Conservation (phyloP, 1,140 invertebrate genomes). For the Brachionus rotundiformis region DNA sequence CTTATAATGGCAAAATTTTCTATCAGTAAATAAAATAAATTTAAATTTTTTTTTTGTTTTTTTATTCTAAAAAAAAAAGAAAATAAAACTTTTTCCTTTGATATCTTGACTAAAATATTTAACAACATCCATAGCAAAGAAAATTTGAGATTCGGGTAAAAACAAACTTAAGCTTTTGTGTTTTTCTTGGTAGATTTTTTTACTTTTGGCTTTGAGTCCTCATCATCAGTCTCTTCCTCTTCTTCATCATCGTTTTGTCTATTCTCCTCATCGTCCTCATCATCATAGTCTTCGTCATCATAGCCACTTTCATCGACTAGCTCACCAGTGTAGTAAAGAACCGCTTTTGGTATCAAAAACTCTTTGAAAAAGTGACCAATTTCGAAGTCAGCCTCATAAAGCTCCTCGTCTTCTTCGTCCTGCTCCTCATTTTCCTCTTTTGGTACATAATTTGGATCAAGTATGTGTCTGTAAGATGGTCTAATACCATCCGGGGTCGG, state of each 20-base stretch:
- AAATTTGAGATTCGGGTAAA: slow-evolving; percentile 12
- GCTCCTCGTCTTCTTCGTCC: slow-evolving; percentile 69
- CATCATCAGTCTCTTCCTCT: slow-evolving; percentile 52
- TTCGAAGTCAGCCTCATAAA: slow-evolving; percentile 89
- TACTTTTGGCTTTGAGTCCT: background rate
- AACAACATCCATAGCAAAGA: slow-evolving; percentile 2
- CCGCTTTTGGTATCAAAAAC: slow-evolving; percentile 84
- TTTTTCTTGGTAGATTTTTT: slow-evolving; percentile 20
- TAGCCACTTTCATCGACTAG: slow-evolving; percentile 15
- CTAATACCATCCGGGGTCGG: slow-evolving; percentile 65
- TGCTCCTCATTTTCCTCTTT: slow-evolving; percentile 58
- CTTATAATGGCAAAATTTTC: slow-evolving; percentile 27
- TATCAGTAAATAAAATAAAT: too few relatives aligned
- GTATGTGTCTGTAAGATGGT: slow-evolving; percentile 50
- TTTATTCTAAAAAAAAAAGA: slow-evolving; percentile 1
- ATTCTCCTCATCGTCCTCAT: slow-evolving; percentile 54
- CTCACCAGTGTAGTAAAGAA: slow-evolving; percentile 85
- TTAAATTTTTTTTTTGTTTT: too few relatives aligned
- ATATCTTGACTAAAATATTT: slow-evolving; percentile 27
- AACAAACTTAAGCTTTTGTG: background rate
- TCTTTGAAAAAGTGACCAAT: slow-evolving; percentile 96
- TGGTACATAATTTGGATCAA: slow-evolving; percentile 55
- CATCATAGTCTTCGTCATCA: slow-evolving; percentile 60
- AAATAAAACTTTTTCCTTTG: slow-evolving; percentile 9
- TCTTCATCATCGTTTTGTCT: slow-evolving; percentile 52